Evolutionary conservation across 2,797 vertebrate genomes (phyloP), one percentile per base, ranked within the genome.

Genomic region (Halcyon chelicuti): DNA sequence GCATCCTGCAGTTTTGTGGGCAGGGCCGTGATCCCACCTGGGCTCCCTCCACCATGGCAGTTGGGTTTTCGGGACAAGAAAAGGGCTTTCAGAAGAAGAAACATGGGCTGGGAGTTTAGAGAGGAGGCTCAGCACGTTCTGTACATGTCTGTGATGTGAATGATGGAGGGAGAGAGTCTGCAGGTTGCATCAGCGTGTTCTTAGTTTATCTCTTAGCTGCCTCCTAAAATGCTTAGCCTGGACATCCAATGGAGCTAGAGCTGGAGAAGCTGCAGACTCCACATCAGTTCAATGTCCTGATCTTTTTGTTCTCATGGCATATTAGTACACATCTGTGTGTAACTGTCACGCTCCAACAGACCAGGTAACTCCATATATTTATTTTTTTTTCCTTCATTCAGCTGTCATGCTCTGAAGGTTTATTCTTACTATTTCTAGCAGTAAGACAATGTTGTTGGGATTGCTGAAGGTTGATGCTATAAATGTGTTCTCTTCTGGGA

Each of bases 41-140:
- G 11, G 8, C 35, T 47, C 1, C 20, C n/a, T 80, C 46, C 5
- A 13, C 35, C 1, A 1, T 29, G 18, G 26, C 33, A 65, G 23
- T 12, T 71, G 19, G 29, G 5, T 40, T 63, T 79, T 74, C 61
- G 46, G 42, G 42, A 62, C 33, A 62, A 67, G 55, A 82, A 61
- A 75, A 26, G 15, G 22, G 26, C 40, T 89, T 83, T 89, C 49
- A 37, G n/a, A 52, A 51, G 37, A 51, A 72, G 39, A 35, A 63
- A 20, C 14, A 7, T 14, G 37, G 15, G 6, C 26, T 29, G 25
- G 10, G 44, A 21, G 21, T 17, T 49, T 54, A 21, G 42, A 31
- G 40, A 44, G 29, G 16, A 29, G 28, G 5, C 21, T 49, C 4
- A 6, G 5, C 0, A 0, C 0, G 0, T 79, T 74, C 42, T 58